These are phyloP conservation scores for Etheostoma spectabile DNA, from an alignment of 2,113 vertebrate genomes.

Conservation along the genomic window DNA sequence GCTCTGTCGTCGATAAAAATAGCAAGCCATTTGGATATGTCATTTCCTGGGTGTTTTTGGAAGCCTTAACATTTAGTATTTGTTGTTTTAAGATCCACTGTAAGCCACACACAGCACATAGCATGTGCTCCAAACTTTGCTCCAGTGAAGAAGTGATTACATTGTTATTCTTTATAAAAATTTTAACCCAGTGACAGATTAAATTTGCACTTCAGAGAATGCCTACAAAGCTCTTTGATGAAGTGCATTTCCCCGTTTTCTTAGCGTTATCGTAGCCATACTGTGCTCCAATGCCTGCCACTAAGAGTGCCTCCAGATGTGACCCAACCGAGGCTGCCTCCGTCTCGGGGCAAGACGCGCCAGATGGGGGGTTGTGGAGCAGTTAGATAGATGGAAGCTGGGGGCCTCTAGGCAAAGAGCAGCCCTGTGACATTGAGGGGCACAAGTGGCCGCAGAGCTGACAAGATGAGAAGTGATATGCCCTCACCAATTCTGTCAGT, in stretches of 20 bases:
- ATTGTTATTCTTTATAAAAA: conserved; percentile 63
- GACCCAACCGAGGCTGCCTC: conserved; percentile 44
- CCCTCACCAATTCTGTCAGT: conserved; percentile 78
- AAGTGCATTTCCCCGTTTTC: conserved; percentile 44
- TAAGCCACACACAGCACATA: conserved; percentile 11
- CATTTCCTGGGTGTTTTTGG: conserved; percentile 43
- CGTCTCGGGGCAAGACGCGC: conserved; percentile 61
- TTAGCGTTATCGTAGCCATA: conserved; percentile 19
- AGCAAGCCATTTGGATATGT: conserved; percentile 65
- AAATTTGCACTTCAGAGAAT: conserved; percentile 55
- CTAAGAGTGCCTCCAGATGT: conserved; percentile 59
- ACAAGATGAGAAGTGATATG: conserved; percentile 83
- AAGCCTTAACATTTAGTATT: conserved; percentile 46
- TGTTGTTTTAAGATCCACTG: conserved; percentile 51
- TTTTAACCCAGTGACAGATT: conserved; percentile 62
- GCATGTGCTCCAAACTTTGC: no score
- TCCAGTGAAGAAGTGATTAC: conserved; percentile 71
- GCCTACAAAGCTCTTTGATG: conserved; percentile 61
- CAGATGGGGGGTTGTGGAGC: conserved; percentile 70
- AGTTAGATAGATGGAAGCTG: conserved; percentile 69
- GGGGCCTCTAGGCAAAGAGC: conserved; percentile 72
- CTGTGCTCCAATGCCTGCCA: conserved; percentile 30
- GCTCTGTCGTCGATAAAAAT: conserved; percentile 71
- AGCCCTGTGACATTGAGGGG: conserved; percentile 82
- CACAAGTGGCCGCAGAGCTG: conserved; percentile 77